phyloP scores from a whole-genome alignment of 2,113 vertebrate genomes.

The Cyprinodon tularosa region DNA sequence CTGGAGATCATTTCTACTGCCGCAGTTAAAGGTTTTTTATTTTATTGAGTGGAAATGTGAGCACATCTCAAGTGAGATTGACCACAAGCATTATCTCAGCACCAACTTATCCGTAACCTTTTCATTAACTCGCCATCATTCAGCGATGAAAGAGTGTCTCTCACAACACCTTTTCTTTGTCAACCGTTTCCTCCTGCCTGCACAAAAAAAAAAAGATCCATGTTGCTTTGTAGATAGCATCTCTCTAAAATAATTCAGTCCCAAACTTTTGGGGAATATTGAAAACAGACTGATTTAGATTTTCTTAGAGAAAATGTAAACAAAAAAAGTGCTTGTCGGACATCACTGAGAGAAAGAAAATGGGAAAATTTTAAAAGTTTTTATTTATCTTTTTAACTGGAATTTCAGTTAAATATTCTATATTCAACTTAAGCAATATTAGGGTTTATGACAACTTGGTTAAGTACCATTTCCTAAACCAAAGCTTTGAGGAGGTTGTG shows the following conservation, averaged over 20 bases:
- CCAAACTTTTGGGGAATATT: neutral
- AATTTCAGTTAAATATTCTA: no score
- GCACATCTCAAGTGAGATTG: constrained; percentile 11
- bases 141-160: neutral
- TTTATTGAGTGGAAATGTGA: neutral
- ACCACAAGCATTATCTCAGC: neutral
- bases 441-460: no score
- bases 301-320: neutral
- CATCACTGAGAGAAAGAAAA: no score
- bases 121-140: constrained; percentile 9
- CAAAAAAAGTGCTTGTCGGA: neutral
- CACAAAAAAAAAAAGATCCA: neutral
- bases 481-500: no score
- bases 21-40: neutral
- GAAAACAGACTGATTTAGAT: neutral
- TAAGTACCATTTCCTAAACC: no score
- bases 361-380: no score
- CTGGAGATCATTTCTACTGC: neutral
- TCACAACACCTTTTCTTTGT: neutral
- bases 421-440: no score
- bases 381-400: no score
- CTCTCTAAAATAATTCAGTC: neutral
- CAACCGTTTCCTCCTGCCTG: neutral
- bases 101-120: constrained; percentile 3
- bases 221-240: neutral